Base-by-base conservation (phyloP, 2,797 vertebrate genomes). In the Poecilia wingei region DNA sequence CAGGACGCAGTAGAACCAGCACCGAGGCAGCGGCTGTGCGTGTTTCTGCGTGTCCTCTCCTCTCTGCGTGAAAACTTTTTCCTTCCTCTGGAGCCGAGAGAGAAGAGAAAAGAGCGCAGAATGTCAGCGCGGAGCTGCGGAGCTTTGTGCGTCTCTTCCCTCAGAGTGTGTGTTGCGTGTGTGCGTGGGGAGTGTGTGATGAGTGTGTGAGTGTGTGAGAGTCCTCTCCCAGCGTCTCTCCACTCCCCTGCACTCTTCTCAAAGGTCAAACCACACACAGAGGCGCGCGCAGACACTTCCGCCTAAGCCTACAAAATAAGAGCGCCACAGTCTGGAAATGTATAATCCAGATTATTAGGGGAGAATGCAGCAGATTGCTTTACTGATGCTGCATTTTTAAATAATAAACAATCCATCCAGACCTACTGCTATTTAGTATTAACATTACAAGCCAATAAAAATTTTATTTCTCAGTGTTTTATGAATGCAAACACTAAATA, bases 11-110 rank as follows among this genome's bases (percentile, higher is more conserved):
- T 22, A 25, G 66, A 41, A 68, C 18, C 64, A 41, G 64, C 3
- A 68, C 33, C 64, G 20, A 69, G 12, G 39, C 39, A 69, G 36
- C 39, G 36, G 66, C 22, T 43, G 66, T n/a, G 72, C 33, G 33
- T 41, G 71, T 16, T 36, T 4, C 41, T 25, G 22, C 20, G 36
- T 10, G 4, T 41, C 18, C 33, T 61, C 41, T 55, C 76, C 73
- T 83, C 64, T 80, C 79, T 80, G 75, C 79, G 53, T 72, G 76
- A 80, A 91, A 94, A 93, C 91, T 93, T 93, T 91, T 90, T 73
- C 80, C 77, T 66, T 71, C 78, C 77, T 68, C 75, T 73, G 76
- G 28, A 31, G 79, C 0, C 31, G 61, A 74, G 55, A 61, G 31
- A 75, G 61, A 46, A 72, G 16, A 69, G 45, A 46, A 51, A 59